Percentiles rank a stretch among this genome's conserved stretches.
Evolutionary conservation across 2,797 vertebrate genomes (phyloP).

Genomic region (Nyctibius grandis): DNA sequence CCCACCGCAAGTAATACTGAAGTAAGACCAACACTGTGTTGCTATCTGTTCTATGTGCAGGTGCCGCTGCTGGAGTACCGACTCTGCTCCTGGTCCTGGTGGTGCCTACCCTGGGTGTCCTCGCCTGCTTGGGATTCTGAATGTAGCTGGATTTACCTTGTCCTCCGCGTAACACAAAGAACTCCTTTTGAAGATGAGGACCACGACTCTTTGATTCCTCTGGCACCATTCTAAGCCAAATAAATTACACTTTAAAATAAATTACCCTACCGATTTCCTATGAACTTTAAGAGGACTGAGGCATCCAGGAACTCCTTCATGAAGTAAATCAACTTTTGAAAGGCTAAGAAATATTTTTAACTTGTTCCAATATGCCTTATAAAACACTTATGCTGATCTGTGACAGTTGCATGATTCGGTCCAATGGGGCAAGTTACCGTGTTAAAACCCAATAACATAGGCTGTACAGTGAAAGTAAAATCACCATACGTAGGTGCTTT

Average conservation of each 20-base stretch:
- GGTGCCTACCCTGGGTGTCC: conserved; percentile 77
- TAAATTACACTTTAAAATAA: conserved; percentile 70
- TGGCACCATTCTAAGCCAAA: conserved; percentile 77
- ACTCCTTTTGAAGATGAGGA: conserved; percentile 79
- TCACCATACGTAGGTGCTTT: conserved; percentile 81
- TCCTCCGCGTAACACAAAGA: conserved; percentile 74
- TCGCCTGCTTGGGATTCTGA: conserved; percentile 88
- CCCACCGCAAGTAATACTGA: rapidly evolving
- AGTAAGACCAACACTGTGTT: neutral
- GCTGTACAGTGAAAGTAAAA: conserved; percentile 80
- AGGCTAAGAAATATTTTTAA: conserved; percentile 87
- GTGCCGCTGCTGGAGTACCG: conserved; percentile 68
- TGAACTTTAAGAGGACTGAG: conserved; percentile 78
- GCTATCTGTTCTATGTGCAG: conserved; percentile 65
- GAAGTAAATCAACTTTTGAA: conserved; percentile 84
- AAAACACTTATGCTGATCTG: conserved; percentile 88
- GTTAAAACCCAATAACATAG: conserved; percentile 79
- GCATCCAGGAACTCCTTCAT: conserved; percentile 84
- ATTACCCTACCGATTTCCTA: conserved; percentile 71
- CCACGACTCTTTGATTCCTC: conserved; percentile 76
- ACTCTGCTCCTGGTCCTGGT: conserved; percentile 74
- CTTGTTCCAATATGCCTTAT: conserved; percentile 99
- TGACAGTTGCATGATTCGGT: conserved; percentile 87
- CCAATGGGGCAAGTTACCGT: conserved; percentile 78
- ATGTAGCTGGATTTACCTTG: conserved; percentile 83